Evolutionary conservation across 2,113 vertebrate genomes (phyloP).

Genomic region (Oplegnathus fasciatus): DNA sequence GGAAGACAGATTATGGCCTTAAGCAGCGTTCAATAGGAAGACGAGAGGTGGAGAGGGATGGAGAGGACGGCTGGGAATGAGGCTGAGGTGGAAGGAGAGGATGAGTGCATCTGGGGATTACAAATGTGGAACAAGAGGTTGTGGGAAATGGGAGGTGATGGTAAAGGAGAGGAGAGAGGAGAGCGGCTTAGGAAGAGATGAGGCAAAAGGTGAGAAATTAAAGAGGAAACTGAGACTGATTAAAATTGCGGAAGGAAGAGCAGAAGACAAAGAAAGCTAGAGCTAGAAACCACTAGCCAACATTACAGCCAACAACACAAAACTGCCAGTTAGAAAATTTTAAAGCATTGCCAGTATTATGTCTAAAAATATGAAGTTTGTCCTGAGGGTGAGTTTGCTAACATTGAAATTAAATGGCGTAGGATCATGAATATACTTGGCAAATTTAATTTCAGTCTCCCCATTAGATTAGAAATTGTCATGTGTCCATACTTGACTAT

Average conservation of each 20-base stretch:
- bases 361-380: neutral
- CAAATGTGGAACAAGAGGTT: conserved; percentile 35
- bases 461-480: neutral
- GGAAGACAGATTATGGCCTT: conserved; percentile 58
- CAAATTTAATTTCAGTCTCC: neutral
- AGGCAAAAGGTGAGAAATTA: neutral
- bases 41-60: neutral
- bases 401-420: neutral
- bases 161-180: conserved; percentile 18
- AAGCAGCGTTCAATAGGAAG: conserved; percentile 33
- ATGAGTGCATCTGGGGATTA: conserved; percentile 32
- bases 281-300: neutral
- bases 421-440: neutral
- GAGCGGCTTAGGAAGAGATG: neutral
- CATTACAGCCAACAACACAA: neutral
- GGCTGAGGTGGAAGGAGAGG: neutral
- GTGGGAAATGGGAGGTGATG: conserved; percentile 20
- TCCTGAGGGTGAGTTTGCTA: neutral
- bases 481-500: neutral
- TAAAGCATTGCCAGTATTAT: neutral
- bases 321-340: neutral
- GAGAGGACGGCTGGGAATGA: conserved; percentile 11
- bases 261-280: neutral
- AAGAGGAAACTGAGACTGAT: neutral
- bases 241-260: neutral